Conservation (phyloP, 2,797 vertebrate species). For the Rhinatrema bivittatum region DNA sequence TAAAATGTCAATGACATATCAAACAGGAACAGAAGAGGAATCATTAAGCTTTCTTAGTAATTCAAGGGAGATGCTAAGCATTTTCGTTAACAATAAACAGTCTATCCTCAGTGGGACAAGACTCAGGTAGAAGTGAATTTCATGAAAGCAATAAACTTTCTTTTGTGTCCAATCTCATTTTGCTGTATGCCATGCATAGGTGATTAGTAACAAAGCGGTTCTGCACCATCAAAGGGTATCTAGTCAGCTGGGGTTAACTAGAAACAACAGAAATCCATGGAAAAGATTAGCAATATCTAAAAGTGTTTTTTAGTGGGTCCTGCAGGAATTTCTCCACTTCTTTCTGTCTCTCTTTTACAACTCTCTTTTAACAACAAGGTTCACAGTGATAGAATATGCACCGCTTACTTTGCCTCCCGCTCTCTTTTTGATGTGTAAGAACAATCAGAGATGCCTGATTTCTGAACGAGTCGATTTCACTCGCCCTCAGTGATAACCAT, state of each 20-base stretch:
- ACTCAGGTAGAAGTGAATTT: slow-evolving; percentile 16
- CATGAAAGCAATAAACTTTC: slow-evolving; percentile 15
- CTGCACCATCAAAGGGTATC: slow-evolving; percentile 35
- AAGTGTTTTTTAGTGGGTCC: slow-evolving; percentile 54
- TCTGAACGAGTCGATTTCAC: slow-evolving; percentile 53
- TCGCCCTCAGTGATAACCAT: slow-evolving; percentile 51
- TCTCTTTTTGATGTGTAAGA: slow-evolving; percentile 62
- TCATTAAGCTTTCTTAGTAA: too few species aligned
- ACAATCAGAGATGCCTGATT: slow-evolving; percentile 62
- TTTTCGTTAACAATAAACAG: too few species aligned
- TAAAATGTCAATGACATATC: too few species aligned
- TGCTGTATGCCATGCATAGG: slow-evolving; percentile 14
- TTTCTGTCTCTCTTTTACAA: slow-evolving; percentile 8
- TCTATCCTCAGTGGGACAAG: slow-evolving; percentile 14
- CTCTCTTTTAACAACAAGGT: slow-evolving; percentile 63
- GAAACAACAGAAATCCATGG: slow-evolving; percentile 2
- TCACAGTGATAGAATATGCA: slow-evolving; percentile 48
- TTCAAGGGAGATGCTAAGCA: too few species aligned
- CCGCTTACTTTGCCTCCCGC: slow-evolving; percentile 56
- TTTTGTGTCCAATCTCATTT: slow-evolving; percentile 21
- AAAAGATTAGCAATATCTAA: slow-evolving; percentile 54
- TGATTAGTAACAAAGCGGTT: slow-evolving; percentile 16
- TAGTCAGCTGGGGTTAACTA: too few species aligned
- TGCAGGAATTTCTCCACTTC: slow-evolving; percentile 52
- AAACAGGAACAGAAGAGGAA: too few species aligned